Conservation (phyloP, 2,888 invertebrate species). For the Uloborus plumipes region DNA sequence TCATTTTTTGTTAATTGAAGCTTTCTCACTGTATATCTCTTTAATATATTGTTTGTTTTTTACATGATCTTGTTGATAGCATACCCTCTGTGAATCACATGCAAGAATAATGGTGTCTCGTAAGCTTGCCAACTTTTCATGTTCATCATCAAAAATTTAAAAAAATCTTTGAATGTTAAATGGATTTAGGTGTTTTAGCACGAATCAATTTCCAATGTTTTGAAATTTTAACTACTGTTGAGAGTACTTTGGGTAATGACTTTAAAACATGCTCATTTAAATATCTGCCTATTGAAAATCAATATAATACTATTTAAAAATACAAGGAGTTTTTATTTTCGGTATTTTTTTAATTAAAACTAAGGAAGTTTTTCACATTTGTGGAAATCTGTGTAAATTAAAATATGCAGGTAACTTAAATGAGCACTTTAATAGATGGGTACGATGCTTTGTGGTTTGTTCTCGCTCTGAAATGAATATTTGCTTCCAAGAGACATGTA, state of each 20-base stretch:
- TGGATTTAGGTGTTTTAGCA: constrained; percentile 59
- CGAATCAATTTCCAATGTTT: constrained; percentile 47
- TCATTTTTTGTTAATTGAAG: constrained; percentile 21
- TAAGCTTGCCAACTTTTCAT: constrained; percentile 57
- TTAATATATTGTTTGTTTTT: constrained; percentile 25
- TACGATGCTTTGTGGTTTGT: not conserved
- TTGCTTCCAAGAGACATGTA: constrained; percentile 28
- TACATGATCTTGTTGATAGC: constrained; percentile 26
- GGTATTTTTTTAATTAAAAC: too few relatives aligned
- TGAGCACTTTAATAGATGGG: constrained; percentile 16
- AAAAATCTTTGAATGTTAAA: constrained; percentile 47
- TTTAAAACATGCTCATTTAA: too few relatives aligned
- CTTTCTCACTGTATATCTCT: constrained; percentile 15
- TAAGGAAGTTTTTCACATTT: too few relatives aligned
- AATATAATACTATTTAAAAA: too few relatives aligned
- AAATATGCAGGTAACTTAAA: constrained; percentile 12
- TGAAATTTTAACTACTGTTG: constrained; percentile 47
- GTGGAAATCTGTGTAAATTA: too few relatives aligned
- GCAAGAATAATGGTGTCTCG: constrained; percentile 33
- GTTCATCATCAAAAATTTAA: constrained; percentile 44
- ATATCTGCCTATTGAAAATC: too few relatives aligned
- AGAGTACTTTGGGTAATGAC: constrained; percentile 5
- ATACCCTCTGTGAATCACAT: constrained; percentile 49
- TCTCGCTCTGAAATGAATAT: constrained; percentile 20
- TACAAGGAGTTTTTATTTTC: too few relatives aligned